Evolutionary conservation across 2,113 vertebrate species (phyloP).

Genomic region (Apodemus sylvaticus): DNA sequence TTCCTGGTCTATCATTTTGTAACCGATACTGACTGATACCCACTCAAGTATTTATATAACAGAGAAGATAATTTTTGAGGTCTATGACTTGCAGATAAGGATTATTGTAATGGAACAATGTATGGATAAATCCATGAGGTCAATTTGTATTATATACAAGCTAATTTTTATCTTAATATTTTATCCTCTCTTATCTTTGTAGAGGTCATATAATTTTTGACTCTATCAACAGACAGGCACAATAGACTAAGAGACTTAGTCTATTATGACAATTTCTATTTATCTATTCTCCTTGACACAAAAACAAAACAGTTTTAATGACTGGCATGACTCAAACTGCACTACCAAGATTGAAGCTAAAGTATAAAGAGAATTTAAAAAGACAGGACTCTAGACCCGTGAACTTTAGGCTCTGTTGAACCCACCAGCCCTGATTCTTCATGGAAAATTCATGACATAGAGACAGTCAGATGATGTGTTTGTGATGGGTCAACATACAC

Average conservation of each 20-base stretch:
- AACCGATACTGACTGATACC: neutral
- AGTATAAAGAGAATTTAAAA: neutral
- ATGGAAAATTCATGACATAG: neutral
- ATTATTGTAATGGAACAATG: neutral
- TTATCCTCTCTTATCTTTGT: conserved; percentile 7
- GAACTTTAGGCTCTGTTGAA: neutral
- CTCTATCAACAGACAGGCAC: neutral
- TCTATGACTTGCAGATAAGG: neutral
- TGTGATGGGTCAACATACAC: neutral
- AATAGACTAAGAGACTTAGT: neutral
- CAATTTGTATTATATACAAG: neutral
- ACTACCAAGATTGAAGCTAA: neutral
- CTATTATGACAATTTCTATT: neutral
- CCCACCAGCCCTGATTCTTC: neutral
- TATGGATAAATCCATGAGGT: neutral
- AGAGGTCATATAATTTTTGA: neutral
- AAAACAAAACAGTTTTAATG: neutral
- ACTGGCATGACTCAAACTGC: neutral
- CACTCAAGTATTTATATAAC: neutral
- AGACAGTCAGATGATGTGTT: neutral
- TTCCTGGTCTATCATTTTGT: neutral
- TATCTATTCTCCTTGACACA: neutral
- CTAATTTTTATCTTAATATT: no score
- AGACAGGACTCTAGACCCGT: neutral
- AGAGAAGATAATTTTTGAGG: neutral